A percentile compares a stretch with the other conserved stretches of the same genome.
These are phyloP conservation scores for Metaphire vulgaris DNA, from an alignment of 1,140 invertebrate genomes.

Conservation along the genomic window DNA sequence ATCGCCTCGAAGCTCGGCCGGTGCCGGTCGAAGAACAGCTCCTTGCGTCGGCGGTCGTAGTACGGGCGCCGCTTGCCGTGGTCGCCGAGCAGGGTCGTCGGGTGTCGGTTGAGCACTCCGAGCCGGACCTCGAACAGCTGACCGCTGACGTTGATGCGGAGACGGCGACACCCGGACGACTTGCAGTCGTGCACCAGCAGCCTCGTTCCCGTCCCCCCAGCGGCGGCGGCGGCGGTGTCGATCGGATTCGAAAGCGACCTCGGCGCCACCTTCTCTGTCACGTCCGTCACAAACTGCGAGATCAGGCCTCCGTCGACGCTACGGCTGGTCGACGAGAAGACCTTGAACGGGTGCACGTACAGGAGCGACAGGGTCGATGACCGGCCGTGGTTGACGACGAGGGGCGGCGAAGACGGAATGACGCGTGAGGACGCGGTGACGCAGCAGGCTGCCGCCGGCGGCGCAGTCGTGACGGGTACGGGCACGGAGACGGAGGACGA, in stretches of 20 bases:
- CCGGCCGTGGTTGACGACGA: too few species aligned
- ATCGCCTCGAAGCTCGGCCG: slow-evolving; percentile 63
- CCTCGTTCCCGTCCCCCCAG: too few species aligned
- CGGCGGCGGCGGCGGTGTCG: too few species aligned
- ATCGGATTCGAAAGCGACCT: too few species aligned
- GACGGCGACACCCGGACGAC: slow-evolving; percentile 62
- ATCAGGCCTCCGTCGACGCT: too few species aligned
- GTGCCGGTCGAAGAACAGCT: slow-evolving; percentile 53
- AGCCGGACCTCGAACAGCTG: slow-evolving; percentile 96
- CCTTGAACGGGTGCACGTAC: too few species aligned
- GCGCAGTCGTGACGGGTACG: neutral
- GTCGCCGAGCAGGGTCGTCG: slow-evolving; percentile 64
- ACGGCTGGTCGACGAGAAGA: too few species aligned
- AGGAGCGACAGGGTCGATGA: too few species aligned
- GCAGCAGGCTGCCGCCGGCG: neutral
- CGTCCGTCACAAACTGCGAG: too few species aligned
- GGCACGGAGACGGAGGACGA: neutral
- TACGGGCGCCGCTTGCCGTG: slow-evolving; percentile 44
- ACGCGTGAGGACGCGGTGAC: too few species aligned
- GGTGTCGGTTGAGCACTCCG: slow-evolving; percentile 93
- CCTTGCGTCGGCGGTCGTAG: slow-evolving; percentile 46
- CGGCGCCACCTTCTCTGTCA: too few species aligned
- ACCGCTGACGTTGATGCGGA: slow-evolving; percentile 96
- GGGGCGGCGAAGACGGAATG: too few species aligned
- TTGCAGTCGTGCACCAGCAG: slow-evolving; percentile 13